These are phyloP conservation scores for Pelodiscus sinensis DNA, from an alignment of 2,113 vertebrate species.

Conservation along the genomic window DNA sequence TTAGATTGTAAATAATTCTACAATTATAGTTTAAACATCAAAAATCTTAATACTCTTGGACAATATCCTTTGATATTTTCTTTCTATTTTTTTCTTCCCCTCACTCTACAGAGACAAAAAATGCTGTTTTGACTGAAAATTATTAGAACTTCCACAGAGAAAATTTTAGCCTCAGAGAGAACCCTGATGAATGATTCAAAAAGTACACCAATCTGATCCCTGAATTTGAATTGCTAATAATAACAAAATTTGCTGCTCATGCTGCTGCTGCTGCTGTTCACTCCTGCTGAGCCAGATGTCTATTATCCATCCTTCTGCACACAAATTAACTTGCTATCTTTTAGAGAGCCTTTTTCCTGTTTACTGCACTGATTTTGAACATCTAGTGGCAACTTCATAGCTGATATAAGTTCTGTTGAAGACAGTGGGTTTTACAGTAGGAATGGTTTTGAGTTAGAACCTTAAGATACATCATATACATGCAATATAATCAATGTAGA, in stretches of 20 bases:
- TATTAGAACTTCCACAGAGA: conserved; percentile 36
- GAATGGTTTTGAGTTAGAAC: background rate
- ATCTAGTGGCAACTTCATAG: background rate
- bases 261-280: conserved; percentile 1
- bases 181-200: conserved; percentile 58
- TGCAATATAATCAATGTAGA: background rate
- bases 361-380: conserved; percentile 8
- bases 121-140: conserved; percentile 40
- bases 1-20: conserved; percentile 40
- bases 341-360: background rate
- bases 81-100: background rate
- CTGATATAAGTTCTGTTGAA: background rate
- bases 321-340: conserved; percentile 31
- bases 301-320: conserved; percentile 32
- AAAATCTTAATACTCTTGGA: background rate
- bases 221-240: conserved; percentile 73
- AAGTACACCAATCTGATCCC: conserved; percentile 40
- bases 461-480: background rate
- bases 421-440: background rate
- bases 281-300: conserved; percentile 56
- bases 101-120: background rate
- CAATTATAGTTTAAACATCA: conserved; percentile 20
- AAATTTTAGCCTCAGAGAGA: conserved; percentile 46
- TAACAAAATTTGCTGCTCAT: conserved; percentile 35
- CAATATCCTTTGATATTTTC: conserved; percentile 9